Conservation (phyloP, 2,888 invertebrate genomes). For the Mesoligia furuncula region DNA sequence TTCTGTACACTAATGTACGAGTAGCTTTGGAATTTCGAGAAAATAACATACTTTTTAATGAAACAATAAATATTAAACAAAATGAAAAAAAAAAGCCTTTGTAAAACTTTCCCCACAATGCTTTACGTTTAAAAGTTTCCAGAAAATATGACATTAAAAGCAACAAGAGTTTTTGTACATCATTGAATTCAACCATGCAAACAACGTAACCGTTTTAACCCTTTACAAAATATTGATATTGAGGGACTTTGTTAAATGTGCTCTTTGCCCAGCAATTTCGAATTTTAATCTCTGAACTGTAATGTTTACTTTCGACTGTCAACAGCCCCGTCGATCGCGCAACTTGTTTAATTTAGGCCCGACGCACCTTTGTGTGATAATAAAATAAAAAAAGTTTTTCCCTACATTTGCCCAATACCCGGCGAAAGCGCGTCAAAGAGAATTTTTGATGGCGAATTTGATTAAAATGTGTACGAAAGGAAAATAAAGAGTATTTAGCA, state of each 20-base stretch:
- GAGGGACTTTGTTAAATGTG: conserved; percentile 71
- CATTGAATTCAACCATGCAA: conserved; percentile 74
- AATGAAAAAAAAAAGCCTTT: conserved; percentile 2
- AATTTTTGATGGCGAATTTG: conserved; percentile 68
- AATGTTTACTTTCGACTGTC: conserved; percentile 70
- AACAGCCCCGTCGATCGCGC: conserved; percentile 60
- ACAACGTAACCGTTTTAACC: conserved; percentile 73
- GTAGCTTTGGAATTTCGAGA: conserved; percentile 8
- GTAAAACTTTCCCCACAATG: conserved; percentile 16
- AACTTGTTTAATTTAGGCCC: conserved; percentile 80
- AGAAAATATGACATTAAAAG: conserved; percentile 54
- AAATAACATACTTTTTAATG: conserved; percentile 20
- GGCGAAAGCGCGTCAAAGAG: conserved; percentile 72
- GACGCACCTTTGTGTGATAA: conserved; percentile 79
- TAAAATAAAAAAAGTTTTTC: conserved; percentile 76
- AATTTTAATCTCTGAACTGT: conserved; percentile 62
- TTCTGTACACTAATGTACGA: conserved; percentile 27
- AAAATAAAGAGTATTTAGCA: conserved; percentile 58
- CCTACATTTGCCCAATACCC: conserved; percentile 71
- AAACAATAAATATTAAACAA: neutral
- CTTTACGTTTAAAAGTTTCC: conserved; percentile 10
- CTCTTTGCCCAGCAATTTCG: conserved; percentile 58
- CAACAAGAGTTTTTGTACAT: conserved; percentile 62
- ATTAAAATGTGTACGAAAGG: conserved; percentile 65
- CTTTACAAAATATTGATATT: conserved; percentile 78